A percentile compares a stretch with the other conserved stretches of the same genome.
These are phyloP conservation scores for Pseudopodoces humilis DNA, from an alignment of 2,113 vertebrate genomes.

Conservation along the genomic window DNA sequence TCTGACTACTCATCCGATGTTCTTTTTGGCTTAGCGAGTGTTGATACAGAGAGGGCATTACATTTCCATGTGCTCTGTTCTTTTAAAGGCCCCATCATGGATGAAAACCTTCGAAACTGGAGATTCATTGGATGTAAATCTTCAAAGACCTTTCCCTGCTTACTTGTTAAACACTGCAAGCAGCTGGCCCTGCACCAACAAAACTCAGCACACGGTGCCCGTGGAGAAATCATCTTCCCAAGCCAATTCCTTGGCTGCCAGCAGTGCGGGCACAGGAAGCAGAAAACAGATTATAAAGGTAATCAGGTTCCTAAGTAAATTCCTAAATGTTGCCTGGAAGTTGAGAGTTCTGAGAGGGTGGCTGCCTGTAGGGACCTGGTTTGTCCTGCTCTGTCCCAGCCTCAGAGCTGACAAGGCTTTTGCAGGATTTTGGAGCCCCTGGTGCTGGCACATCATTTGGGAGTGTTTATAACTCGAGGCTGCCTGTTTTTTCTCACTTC, in stretches of 20 bases:
- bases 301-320: background rate
- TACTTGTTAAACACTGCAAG: constrained; percentile 12
- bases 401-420: background rate
- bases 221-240: constrained; percentile 22
- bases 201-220: background rate
- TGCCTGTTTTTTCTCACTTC: background rate
- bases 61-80: background rate
- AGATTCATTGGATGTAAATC: constrained; percentile 23
- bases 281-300: constrained; percentile 65
- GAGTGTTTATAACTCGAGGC: background rate
- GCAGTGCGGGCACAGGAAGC: constrained; percentile 22
- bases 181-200: constrained; percentile 38
- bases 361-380: background rate
- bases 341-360: background rate
- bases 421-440: background rate
- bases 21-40: background rate
- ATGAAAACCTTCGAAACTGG: constrained; percentile 18
- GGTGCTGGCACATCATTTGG: background rate
- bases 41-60: background rate
- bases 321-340: background rate
- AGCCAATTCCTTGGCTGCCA: background rate
- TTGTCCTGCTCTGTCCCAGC: background rate
- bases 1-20: background rate
- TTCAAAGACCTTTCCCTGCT: background rate
- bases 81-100: constrained; percentile 50